Evolutionary conservation across 2,797 vertebrate species (phyloP).

Genomic region (Bufotes viridis): DNA sequence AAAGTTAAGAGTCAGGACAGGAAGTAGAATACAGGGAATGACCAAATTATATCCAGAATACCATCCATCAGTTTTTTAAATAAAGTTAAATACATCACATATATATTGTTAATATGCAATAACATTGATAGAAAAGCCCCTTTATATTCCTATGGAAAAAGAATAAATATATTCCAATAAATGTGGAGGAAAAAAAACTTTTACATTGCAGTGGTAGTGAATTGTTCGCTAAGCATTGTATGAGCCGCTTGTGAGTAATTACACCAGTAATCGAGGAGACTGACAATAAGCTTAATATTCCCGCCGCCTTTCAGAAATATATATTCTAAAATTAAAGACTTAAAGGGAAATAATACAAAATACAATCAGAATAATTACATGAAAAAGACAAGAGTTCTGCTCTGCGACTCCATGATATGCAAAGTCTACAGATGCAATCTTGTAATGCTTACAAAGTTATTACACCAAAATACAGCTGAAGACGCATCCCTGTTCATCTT

Average conservation of each 20-base stretch:
- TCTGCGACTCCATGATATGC: neutral
- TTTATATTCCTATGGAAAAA: neutral
- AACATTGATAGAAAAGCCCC: too few species aligned
- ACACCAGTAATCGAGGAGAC: neutral
- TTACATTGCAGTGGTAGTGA: neutral
- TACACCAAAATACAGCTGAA: constrained; percentile 23
- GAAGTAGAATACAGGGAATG: too few species aligned
- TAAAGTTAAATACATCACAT: too few species aligned
- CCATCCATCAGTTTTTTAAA: too few species aligned
- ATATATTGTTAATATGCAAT: too few species aligned
- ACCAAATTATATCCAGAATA: too few species aligned
- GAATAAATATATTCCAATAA: constrained; percentile 8
- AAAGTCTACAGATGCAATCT: constrained; percentile 21
- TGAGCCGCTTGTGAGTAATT: constrained; percentile 13
- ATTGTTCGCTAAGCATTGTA: neutral
- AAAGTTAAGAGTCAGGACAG: too few species aligned
- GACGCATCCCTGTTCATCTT: constrained; percentile 12
- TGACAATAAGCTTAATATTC: neutral
- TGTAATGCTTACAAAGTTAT: constrained; percentile 26
- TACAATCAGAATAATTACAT: neutral
- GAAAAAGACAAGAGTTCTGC: neutral
- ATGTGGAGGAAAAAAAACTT: neutral
- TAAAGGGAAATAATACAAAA: constrained; percentile 1
- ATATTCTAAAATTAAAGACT: constrained; percentile 10
- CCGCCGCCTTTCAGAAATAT: neutral